Evolutionary conservation across 2,113 vertebrate species (phyloP), one percentile per base, ranked within the genome.

Genomic region (Eubucco bourcierii): DNA sequence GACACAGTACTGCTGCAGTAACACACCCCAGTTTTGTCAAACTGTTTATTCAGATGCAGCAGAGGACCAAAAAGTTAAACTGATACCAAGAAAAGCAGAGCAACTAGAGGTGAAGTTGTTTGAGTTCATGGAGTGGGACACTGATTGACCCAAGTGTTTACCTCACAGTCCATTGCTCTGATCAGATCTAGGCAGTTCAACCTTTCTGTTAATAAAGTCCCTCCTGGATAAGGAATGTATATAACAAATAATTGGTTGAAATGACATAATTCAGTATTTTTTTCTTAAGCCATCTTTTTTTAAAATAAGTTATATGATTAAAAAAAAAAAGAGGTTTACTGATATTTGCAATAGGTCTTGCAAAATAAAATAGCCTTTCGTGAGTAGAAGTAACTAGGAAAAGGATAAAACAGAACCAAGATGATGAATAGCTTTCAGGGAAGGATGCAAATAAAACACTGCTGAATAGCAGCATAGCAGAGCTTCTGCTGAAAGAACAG

Each of bases 401-500:
- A 94, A 87, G 33, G 20, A 53, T 37, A 63, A 93, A 95, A 13
- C 58, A 67, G 19, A 41, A 80, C 3, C 29, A 56, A 39, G 39
- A 75, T 0, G 7, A 55, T 39, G 34, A 77, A 37, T 58, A 61
- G n/a, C 39, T 80, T 87, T n/a, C 68, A 92, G 52, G 59, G 59
- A 67, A 79, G 58, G 59, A 67, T 83, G 58, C 31, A 92, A 52
- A 89, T 78, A 86, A 92, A 90, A 14, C 27, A 14, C 16, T 67
- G 74, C n/a, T 91, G 61, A 67, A 64, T 6, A 37, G 34, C 24
- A 33, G 25, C 20, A 31, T 25, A 37, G 10, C 61, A 78, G 66
- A 86, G 65, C 37, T 84, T 94, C 66, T 79, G 71, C 66, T 84
- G 71, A 85, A 82, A 76, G 53, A 67, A 79, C 67, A 78, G 84